phyloP scores from a whole-genome alignment of 2,113 vertebrate species.

The Larimichthys crocea region DNA sequence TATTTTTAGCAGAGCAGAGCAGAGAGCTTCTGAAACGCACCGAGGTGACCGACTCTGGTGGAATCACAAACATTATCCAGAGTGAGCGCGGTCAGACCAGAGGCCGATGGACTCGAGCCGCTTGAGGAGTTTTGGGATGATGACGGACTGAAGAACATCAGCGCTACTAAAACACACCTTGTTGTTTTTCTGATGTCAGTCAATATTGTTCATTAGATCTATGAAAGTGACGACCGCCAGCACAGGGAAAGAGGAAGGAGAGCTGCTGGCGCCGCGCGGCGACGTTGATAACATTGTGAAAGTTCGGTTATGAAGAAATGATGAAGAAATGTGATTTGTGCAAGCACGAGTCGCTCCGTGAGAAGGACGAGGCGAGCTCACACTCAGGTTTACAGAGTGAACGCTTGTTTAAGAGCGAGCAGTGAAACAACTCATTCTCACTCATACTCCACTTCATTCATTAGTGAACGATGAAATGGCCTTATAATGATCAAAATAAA shows the following conservation, averaged over 20 bases:
- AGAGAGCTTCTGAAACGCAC: too few species aligned
- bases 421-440: too few species aligned
- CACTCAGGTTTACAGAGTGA: background rate
- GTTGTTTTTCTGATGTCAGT: background rate
- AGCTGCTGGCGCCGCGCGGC: background rate
- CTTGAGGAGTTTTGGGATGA: too few species aligned
- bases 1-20: too few species aligned
- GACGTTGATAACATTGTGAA: constrained; percentile 30
- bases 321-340: constrained; percentile 43
- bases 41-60: too few species aligned
- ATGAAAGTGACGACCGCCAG: constrained; percentile 15
- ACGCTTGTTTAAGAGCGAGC: background rate
- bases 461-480: too few species aligned
- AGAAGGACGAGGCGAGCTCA: background rate
- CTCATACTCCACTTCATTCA: too few species aligned
- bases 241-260: constrained; percentile 62
- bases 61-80: too few species aligned
- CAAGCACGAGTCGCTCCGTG: constrained; percentile 9
- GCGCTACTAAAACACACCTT: background rate
- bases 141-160: too few species aligned
- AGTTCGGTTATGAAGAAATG: constrained; percentile 37
- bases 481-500: too few species aligned
- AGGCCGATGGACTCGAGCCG: too few species aligned
- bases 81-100: too few species aligned
- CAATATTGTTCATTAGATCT: background rate